A percentile compares a stretch with the other conserved stretches of the same genome.
These are phyloP conservation scores for Artemisiospiza belli DNA, from an alignment of 2,113 vertebrate species.

Conservation along the genomic window DNA sequence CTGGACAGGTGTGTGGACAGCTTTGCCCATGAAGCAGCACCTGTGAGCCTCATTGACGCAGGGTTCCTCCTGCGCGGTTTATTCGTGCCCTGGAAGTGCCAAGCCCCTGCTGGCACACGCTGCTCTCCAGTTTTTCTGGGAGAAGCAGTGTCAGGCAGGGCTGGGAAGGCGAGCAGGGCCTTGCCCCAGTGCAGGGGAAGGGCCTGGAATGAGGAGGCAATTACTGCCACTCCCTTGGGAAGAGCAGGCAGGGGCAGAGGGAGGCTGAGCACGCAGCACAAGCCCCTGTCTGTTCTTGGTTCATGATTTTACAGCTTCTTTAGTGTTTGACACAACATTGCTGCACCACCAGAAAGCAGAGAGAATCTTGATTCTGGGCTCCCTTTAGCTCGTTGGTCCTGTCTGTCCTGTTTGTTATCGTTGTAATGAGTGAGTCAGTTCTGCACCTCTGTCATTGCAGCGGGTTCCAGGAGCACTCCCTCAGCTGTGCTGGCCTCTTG, in stretches of 20 bases:
- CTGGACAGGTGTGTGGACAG: neutral
- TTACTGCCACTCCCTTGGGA: neutral
- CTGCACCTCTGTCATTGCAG: neutral
- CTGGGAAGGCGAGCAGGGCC: neutral
- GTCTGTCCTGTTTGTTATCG: neutral
- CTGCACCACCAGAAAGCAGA: neutral
- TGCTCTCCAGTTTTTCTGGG: neutral
- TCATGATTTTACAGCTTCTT: neutral
- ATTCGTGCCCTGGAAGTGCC: neutral
- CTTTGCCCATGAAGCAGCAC: neutral
- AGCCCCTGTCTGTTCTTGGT: neutral
- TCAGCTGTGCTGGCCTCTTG: neutral
- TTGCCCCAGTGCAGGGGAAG: neutral
- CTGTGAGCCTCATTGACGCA: neutral
- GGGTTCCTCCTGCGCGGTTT: neutral
- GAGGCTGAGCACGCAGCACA: neutral
- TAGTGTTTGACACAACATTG: neutral
- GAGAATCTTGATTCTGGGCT: neutral
- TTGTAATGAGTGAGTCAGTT: neutral
- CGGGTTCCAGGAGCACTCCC: neutral
- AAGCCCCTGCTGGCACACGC: neutral
- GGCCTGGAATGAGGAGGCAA: neutral
- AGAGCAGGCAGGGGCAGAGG: neutral
- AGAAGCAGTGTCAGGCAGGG: neutral
- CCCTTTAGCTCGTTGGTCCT: neutral